Base-by-base conservation (phyloP, 2,113 vertebrate genomes). In the Lepus europaeus region DNA sequence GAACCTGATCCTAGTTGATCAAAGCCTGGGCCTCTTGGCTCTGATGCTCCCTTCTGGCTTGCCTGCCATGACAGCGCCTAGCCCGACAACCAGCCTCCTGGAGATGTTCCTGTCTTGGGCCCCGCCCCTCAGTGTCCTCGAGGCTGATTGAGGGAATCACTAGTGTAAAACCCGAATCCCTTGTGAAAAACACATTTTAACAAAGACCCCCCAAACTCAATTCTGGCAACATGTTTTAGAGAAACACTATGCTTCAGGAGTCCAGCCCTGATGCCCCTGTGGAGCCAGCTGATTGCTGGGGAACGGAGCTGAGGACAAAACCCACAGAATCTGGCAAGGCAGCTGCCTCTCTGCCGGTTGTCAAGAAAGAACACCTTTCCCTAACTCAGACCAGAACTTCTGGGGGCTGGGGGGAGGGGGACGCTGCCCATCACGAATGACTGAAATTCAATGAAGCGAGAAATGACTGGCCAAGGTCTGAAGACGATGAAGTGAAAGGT, bases 151-250 rank as follows among this genome's bases (percentile, higher is more conserved):
- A 74, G 25, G 53, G 29, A 51, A 81, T 51, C 63, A 9, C 53
- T 23, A 36, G 12, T 56, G 36, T 49, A 73, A 92, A 72, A 64
- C 12, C 25, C 33, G 39, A 76, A 74, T 31, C 33, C 12, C 59
- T 68, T 72, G 61, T 59, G 70, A 80, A 94, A 95, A 73, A 66
- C 29, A 76, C 31, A n/a, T 72, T 87, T 89, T 74, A 78, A 85
- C 33, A 66, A 72, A 96, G 33, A 17, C 9, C 45, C 9, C 45
- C 4, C 16, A 0, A 74, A 14, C 11, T 87, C 49, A 72, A 80
- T 59, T 51, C 76, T 39, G 53, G 66, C 27, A 22, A 16, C 7
- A 3, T 13, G 29, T 76, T 82, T 80, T 45, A 77, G 66, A 51
- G 36, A 22, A 90, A 22, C 14, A 45, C 8, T 14, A 0, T 70